Conservation (phyloP, 2,113 vertebrate genomes). For the Microtus ochrogaster region DNA sequence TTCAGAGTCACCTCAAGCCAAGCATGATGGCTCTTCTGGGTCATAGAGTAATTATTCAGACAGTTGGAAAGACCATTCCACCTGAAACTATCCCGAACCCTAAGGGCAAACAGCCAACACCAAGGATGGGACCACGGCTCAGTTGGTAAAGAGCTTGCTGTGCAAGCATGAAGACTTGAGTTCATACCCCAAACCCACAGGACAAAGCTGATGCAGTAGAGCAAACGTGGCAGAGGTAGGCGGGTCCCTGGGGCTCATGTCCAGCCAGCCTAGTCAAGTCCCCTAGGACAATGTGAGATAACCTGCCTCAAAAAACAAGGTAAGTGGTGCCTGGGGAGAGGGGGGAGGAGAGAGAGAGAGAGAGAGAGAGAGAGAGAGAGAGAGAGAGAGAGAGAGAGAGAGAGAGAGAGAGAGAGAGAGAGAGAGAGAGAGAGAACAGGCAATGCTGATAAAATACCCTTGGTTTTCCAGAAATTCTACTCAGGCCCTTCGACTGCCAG, state of each 20-base stretch:
- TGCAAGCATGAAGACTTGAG: neutral
- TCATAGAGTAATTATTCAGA: too few species aligned
- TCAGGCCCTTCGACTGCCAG: neutral
- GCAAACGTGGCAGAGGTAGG: neutral
- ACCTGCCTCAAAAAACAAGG: neutral
- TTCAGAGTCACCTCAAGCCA: neutral
- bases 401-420: too few species aligned
- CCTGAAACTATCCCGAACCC: neutral
- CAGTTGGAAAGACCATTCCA: neutral
- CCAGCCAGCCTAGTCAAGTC: neutral
- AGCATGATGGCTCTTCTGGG: neutral
- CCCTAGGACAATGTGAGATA: neutral
- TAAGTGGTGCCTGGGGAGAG: too few species aligned
- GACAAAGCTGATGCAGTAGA: neutral
- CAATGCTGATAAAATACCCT: too few species aligned
- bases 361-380: neutral
- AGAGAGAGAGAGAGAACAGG: neutral
- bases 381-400: neutral
- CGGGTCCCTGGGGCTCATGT: neutral
- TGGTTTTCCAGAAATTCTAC: neutral
- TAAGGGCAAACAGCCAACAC: neutral
- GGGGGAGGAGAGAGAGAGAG: too few species aligned
- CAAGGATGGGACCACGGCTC: neutral
- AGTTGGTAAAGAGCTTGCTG: neutral
- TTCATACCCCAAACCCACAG: neutral